Conservation (phyloP, 2,888 invertebrate genomes). For the Mythimna albipuncta region DNA sequence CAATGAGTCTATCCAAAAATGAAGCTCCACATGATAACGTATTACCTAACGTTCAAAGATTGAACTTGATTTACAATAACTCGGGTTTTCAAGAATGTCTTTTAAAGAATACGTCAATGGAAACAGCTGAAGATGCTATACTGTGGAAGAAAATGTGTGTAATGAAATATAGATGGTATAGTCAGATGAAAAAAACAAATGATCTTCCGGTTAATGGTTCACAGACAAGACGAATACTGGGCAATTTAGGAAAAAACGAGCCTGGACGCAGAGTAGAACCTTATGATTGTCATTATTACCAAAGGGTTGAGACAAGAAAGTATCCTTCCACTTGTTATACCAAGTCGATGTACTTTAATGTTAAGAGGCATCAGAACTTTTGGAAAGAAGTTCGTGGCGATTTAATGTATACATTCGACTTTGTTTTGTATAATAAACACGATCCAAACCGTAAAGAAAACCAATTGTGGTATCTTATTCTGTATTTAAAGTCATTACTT, state of each 20-base stretch:
- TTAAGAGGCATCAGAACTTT: not conserved
- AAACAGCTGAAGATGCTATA: not conserved
- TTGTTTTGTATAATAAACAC: not conserved
- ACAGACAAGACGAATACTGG: not conserved
- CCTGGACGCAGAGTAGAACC: too few relatives aligned
- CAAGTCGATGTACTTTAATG: not conserved
- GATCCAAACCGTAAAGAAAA: not conserved
- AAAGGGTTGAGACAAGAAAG: too few relatives aligned
- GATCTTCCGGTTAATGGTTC: not conserved
- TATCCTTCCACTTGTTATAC: not conserved
- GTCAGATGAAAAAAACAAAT: not conserved
- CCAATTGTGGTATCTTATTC: not conserved
- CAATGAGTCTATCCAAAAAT: too few relatives aligned
- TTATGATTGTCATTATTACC: not conserved
- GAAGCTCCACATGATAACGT: not conserved
- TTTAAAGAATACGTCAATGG: not conserved
- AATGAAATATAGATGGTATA: not conserved
- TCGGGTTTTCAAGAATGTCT: not conserved
- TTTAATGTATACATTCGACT: not conserved
- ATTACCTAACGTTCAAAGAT: not conserved
- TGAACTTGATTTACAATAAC: not conserved
- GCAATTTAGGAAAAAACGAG: not conserved
- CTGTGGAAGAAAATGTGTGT: not conserved
- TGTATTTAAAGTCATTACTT: not conserved
- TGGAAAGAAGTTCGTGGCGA: slow-evolving; percentile 1